These are phyloP conservation scores for Sebastes trivittatus DNA, from an alignment of 2,797 vertebrate species.

Conservation along the genomic window DNA sequence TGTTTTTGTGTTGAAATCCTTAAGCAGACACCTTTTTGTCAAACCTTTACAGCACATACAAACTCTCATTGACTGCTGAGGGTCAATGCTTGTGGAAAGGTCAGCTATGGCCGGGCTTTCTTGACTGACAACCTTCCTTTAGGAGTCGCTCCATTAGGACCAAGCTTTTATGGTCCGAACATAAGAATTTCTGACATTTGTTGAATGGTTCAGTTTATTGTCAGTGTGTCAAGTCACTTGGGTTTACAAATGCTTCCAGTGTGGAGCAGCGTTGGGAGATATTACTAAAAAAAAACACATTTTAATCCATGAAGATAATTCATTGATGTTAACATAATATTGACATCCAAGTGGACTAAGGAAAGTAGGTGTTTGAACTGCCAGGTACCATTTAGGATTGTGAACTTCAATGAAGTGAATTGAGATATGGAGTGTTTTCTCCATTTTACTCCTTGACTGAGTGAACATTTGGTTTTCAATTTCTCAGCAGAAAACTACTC, in stretches of 20 bases:
- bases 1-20: background rate
- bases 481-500: conserved; percentile 32
- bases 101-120: background rate
- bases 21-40: background rate
- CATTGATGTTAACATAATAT: background rate
- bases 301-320: background rate
- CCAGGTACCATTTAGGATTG: background rate
- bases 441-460: conserved; percentile 28
- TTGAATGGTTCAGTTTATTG: background rate
- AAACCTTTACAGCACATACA: background rate
- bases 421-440: conserved; percentile 23
- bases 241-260: background rate
- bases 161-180: background rate
- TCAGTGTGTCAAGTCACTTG: background rate
- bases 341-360: background rate
- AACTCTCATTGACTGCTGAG: background rate
- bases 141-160: background rate
- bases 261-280: background rate
- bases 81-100: background rate
- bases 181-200: background rate
- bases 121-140: background rate
- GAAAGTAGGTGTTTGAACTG: background rate
- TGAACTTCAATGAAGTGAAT: conserved; percentile 26
- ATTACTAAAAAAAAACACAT: background rate
- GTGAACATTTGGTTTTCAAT: conserved; percentile 39